phyloP scores from a whole-genome alignment of 1,140 invertebrate genomes.

The Tetragnatha versicolor region DNA sequence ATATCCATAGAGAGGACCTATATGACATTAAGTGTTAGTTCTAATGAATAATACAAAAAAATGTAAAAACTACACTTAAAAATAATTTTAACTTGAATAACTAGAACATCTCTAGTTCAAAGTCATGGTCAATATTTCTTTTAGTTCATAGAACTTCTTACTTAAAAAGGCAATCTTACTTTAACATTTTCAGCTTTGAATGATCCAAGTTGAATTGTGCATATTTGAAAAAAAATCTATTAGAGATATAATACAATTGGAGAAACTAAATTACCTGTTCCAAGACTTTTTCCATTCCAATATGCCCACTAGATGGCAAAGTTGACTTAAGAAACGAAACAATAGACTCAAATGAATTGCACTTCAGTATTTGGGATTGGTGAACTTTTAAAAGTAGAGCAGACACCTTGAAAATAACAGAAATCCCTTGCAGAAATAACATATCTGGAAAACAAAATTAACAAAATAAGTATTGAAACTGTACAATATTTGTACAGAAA shows the following conservation, averaged over 20 bases:
- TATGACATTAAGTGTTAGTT: too few species aligned
- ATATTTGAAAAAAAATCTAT: too few species aligned
- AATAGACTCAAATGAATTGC: conserved; percentile 89
- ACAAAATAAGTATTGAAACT: background rate
- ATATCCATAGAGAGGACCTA: conserved; percentile 80
- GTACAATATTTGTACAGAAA: background rate
- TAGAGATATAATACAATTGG: too few species aligned
- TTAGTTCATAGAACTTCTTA: too few species aligned
- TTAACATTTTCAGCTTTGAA: too few species aligned
- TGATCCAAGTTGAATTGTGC: too few species aligned
- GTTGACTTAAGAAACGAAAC: conserved; percentile 87
- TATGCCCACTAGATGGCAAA: conserved; percentile 65
- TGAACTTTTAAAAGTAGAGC: conserved; percentile 83
- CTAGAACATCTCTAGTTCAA: too few species aligned
- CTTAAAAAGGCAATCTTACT: too few species aligned
- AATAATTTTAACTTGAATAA: too few species aligned
- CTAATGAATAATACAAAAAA: too few species aligned
- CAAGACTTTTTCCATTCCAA: conserved; percentile 74
- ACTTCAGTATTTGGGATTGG: conserved; percentile 81
- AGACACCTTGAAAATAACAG: conserved; percentile 88
- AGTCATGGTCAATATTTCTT: too few species aligned
- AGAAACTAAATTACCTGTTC: conserved; percentile 69
- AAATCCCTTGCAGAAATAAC: conserved; percentile 85
- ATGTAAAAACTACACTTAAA: too few species aligned
- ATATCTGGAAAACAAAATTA: conserved; percentile 74